Percentiles rank a stretch among this genome's conserved stretches.
Conservation (phyloP, 2,113 vertebrate genomes). For the Aptenodytes patagonicus region DNA sequence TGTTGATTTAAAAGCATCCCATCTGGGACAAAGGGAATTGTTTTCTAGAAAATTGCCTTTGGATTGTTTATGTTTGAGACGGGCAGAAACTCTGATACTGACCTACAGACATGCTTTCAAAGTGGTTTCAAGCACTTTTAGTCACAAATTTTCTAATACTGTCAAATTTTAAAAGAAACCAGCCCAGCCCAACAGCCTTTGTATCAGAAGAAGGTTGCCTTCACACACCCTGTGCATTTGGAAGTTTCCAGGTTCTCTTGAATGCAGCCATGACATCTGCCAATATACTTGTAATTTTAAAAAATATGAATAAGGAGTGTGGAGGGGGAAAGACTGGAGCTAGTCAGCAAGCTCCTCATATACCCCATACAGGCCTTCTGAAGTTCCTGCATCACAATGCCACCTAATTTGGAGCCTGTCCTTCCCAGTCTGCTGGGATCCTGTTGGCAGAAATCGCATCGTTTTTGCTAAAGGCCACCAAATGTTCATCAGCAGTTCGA, state of each 20-base stretch:
- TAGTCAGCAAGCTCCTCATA: background rate
- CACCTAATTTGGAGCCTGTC: slow-evolving; percentile 58
- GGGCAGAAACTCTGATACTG: background rate
- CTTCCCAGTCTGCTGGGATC: slow-evolving; percentile 58
- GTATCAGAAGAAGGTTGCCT: background rate
- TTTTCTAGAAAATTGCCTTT: background rate
- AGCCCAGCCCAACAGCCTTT: background rate
- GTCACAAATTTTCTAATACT: background rate
- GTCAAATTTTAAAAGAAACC: background rate
- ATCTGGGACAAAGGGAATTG: background rate
- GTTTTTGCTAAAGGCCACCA: slow-evolving; percentile 70
- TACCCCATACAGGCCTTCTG: background rate
- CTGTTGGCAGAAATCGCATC: slow-evolving; percentile 50
- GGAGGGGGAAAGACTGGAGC: background rate
- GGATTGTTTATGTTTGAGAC: background rate
- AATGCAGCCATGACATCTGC: slow-evolving; percentile 19
- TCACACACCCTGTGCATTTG: background rate
- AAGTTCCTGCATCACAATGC: slow-evolving; percentile 46
- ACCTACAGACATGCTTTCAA: background rate
- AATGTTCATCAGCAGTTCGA: slow-evolving; percentile 65
- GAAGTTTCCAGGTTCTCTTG: background rate
- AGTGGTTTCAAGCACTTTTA: background rate
- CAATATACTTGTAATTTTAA: background rate
- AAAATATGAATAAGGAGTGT: background rate
- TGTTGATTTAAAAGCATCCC: background rate